Conservation (phyloP, 53 echinoderm and acorn worm genomes). For the Patiria pectinifera region DNA sequence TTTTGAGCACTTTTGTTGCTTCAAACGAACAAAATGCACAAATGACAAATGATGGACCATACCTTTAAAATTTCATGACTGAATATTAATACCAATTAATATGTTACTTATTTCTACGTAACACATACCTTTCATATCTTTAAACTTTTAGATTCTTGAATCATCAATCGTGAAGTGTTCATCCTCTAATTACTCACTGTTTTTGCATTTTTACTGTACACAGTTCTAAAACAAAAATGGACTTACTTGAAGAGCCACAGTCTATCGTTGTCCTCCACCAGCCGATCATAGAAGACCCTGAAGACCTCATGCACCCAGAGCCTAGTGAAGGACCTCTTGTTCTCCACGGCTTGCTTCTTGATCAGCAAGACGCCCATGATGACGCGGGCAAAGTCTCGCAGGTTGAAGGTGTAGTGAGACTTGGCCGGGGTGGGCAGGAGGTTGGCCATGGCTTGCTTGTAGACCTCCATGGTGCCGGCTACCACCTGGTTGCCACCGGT, state of each 20-base stretch:
- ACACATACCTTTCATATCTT: too few species aligned
- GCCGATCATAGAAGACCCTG: conserved; percentile 97
- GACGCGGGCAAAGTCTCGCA: conserved; percentile 96
- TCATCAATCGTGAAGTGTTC: too few species aligned
- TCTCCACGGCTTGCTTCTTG: conserved; percentile 92
- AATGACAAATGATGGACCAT: too few species aligned
- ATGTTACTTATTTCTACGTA: too few species aligned
- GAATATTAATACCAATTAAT: too few species aligned
- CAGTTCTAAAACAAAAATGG: too few species aligned
- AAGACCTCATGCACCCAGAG: conserved; percentile 99
- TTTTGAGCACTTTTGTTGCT: too few species aligned
- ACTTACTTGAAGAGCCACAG: conserved; percentile 96
- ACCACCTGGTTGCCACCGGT: conserved; percentile 87
- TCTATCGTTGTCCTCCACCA: conserved; percentile 94
- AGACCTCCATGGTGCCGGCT: conserved; percentile 93
- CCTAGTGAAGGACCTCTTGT: conserved; percentile 89
- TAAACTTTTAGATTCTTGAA: too few species aligned
- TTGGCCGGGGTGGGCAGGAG: conserved; percentile 98
- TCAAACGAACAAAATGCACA: too few species aligned
- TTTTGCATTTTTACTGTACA: too few species aligned
- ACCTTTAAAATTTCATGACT: too few species aligned
- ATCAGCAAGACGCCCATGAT: conserved; percentile 97
- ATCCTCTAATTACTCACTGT: too few species aligned
- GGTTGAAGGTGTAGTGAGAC: conserved; percentile 99
- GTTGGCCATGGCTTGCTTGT: conserved; percentile 98